phyloP scores from a whole-genome alignment of 2,113 vertebrate genomes.

The Xiphophorus couchianus region DNA sequence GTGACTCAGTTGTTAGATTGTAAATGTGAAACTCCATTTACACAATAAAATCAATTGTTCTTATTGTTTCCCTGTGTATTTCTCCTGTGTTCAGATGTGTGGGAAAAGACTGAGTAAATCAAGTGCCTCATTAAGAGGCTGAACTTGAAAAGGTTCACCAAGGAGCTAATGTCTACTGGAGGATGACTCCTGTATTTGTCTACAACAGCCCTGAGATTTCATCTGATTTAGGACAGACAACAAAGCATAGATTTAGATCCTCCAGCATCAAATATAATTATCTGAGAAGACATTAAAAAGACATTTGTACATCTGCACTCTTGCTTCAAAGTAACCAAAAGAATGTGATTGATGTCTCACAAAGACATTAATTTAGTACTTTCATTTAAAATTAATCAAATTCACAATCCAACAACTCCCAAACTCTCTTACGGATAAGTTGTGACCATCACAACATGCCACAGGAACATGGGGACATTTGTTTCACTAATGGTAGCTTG shows the following conservation, averaged over 20 bases:
- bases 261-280: background rate
- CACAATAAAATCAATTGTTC: slow-evolving; percentile 31
- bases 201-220: background rate
- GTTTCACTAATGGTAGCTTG: no score
- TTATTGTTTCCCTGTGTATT: background rate
- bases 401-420: no score
- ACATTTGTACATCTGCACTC: background rate
- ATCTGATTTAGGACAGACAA: background rate
- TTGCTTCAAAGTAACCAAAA: background rate
- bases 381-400: no score
- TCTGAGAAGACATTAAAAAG: background rate
- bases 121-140: slow-evolving; percentile 35
- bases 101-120: slow-evolving; percentile 21
- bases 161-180: slow-evolving; percentile 19
- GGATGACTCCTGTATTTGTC: slow-evolving; percentile 18
- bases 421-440: no score
- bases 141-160: background rate
- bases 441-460: no score
- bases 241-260: background rate
- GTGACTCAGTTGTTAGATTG: slow-evolving; percentile 40
- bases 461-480: no score
- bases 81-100: background rate
- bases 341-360: background rate
- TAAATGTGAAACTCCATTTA: slow-evolving; percentile 45
- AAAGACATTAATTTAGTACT: no score